Conservation (phyloP, 2,113 vertebrate genomes). For the Clarias batrachus region DNA sequence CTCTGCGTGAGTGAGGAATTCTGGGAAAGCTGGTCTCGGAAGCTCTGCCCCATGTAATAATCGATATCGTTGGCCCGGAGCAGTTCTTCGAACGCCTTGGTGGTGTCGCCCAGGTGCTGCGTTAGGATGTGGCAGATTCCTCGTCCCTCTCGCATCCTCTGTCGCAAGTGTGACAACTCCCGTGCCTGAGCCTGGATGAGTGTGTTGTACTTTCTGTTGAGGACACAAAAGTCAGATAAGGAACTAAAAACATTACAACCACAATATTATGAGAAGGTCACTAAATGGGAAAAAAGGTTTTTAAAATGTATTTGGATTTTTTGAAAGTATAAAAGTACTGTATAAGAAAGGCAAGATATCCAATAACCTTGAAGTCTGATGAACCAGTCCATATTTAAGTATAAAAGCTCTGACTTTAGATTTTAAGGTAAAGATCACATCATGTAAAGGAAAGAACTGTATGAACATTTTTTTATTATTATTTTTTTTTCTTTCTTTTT, state of each 20-base stretch:
- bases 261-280: not conserved
- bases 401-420: not conserved
- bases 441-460: not conserved
- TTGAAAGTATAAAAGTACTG: not conserved
- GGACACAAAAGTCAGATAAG: not conserved
- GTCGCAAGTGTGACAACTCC: constrained; percentile 91
- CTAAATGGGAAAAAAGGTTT: not conserved
- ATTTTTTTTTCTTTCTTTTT: constrained; percentile 46
- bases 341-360: not conserved
- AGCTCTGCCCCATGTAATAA: constrained; percentile 93
- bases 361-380: not conserved
- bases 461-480: constrained; percentile 41
- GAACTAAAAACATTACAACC: not conserved
- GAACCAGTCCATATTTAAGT: not conserved
- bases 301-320: not conserved
- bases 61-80: constrained; percentile 88
- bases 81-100: constrained; percentile 90
- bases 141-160: constrained; percentile 84
- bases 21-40: constrained; percentile 86
- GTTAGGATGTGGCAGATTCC: constrained; percentile 82
- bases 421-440: not conserved
- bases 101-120: constrained; percentile 83
- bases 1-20: constrained; percentile 80
- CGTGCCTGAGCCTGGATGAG: constrained; percentile 94
- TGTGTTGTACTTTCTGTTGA: constrained; percentile 86